Base-by-base conservation (phyloP, 2,797 vertebrate genomes). In the Manis javanica region DNA sequence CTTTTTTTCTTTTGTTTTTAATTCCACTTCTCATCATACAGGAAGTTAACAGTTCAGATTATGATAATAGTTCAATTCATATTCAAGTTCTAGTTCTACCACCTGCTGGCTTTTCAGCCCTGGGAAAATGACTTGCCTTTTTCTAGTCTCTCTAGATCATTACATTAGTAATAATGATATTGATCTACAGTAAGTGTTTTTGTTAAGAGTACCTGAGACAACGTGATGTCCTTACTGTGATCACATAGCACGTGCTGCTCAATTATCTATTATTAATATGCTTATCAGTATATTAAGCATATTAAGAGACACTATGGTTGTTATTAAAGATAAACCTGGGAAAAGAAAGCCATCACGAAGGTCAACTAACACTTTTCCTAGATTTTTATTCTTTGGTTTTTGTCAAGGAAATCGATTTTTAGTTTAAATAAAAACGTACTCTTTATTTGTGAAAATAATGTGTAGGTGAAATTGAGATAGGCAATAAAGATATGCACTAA, bases 391-490 rank as follows among this genome's bases (percentile, higher is more conserved):
- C 31, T 75, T 94, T 63, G 21, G 5, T 39, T 75, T 91, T 57
- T 85, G 72, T n/a, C 29, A 89, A 91, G 89, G 4, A 11, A 78
- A 81, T 39, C 37, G 0, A 37, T 34, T 90, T 72, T 72, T 64
- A 90, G 26, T 82, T 95, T 89, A 85, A 92, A 61, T 79, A 91
- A 93, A 82, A 39, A 49, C 34, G 34, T n/a, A 92, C 34, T 79
- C 29, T 72, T 71, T 37, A 66, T 87, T 37, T 69, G 68, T 87
- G 42, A 85, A 85, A 85, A 79, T 78, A 88, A 84, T 31, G 46
- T 46, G 71, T 72, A 78, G 12, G 37, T 24, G 2, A 81, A 94
- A 91, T 14, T 96, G 42, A 91, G 37, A 63, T 21, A 87, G n/a
- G 21, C 57, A 84, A 61, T 49, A 78, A 75, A 94, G 7, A 63